phyloP scores from a whole-genome alignment of 2,797 vertebrate genomes.

The Lutra lutra region DNA sequence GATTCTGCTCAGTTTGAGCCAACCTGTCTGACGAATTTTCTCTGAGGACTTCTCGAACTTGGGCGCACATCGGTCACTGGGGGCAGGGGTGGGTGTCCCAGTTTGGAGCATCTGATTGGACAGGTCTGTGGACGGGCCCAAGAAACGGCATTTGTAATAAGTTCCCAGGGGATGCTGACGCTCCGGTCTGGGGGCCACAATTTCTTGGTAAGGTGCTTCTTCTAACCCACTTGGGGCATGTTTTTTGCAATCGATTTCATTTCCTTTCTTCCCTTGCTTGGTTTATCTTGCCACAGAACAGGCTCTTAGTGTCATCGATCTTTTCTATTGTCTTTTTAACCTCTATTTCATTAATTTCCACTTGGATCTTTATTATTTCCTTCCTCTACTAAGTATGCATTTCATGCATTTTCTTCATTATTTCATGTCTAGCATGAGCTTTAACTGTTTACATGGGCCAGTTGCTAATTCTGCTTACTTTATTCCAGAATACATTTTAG shows the following conservation, averaged over 20 bases:
- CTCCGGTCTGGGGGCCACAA: neutral
- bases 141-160: neutral
- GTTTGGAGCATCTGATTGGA: neutral
- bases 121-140: neutral
- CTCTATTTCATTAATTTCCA: neutral
- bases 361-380: neutral
- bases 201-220: neutral
- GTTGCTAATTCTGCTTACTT: neutral
- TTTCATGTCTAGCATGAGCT: neutral
- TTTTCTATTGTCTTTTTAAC: neutral
- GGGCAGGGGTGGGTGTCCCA: too few species aligned
- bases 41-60: neutral
- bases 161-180: neutral
- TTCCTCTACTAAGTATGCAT: neutral
- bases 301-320: neutral
- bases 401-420: neutral
- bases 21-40: neutral
- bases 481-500: neutral
- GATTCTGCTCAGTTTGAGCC: neutral
- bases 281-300: neutral
- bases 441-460: neutral
- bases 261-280: neutral
- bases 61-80: neutral
- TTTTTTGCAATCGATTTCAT: neutral
- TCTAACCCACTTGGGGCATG: neutral